Percentiles rank a stretch among this genome's conserved stretches.
phyloP scores from a whole-genome alignment of 2,888 invertebrate genomes.

The Crioceris asparagi region DNA sequence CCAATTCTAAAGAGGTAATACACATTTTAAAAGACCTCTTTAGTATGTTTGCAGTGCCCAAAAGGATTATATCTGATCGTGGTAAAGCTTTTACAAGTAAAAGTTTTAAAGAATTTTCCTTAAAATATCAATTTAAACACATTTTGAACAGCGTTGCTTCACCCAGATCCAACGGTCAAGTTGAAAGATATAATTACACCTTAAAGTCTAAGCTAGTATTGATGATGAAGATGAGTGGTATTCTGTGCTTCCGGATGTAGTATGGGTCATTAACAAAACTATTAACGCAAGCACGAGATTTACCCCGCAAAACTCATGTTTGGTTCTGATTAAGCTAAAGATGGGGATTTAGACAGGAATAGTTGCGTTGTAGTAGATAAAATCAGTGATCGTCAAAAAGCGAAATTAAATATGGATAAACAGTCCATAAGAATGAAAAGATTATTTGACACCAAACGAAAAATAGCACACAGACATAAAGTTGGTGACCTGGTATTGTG shows the following conservation, averaged over 20 bases:
- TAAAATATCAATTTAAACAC: conserved; percentile 9
- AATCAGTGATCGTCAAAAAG: background rate
- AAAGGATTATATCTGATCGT: conserved; percentile 11
- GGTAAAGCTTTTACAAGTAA: conserved; percentile 11
- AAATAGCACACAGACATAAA: background rate
- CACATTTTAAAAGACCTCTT: conserved; percentile 11
- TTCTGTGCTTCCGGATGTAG: background rate
- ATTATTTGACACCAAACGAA: background rate
- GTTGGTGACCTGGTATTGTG: background rate
- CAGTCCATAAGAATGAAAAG: background rate
- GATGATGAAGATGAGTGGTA: conserved; percentile 8
- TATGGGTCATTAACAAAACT: conserved; percentile 3
- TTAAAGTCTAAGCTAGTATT: conserved; percentile 9
- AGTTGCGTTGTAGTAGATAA: background rate
- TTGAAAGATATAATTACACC: conserved; percentile 12
- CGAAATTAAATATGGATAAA: background rate
- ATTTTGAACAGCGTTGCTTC: conserved; percentile 9
- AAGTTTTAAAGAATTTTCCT: conserved; percentile 9
- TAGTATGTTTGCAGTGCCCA: conserved; percentile 12
- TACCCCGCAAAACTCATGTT: background rate
- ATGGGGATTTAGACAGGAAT: background rate
- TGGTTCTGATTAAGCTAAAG: background rate
- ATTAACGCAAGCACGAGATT: background rate
- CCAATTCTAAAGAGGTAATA: conserved; percentile 9
- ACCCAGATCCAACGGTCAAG: conserved; percentile 12